These are phyloP conservation scores for Lineus longissimus DNA, from an alignment of 1,140 invertebrate species.

Conservation along the genomic window DNA sequence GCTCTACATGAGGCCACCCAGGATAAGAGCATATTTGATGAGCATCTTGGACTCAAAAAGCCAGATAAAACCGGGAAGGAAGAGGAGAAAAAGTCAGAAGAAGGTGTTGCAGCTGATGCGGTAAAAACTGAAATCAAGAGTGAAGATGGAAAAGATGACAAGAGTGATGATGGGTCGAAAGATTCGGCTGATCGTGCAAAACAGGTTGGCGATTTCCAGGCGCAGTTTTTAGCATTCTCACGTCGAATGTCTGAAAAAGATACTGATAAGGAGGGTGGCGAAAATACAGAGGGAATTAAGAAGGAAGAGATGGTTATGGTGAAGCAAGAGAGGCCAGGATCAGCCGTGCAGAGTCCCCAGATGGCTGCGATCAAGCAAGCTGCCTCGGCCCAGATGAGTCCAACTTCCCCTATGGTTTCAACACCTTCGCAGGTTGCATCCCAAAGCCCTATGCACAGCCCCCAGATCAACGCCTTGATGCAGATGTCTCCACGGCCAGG, in stretches of 20 bases:
- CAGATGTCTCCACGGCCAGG: constrained; percentile 24
- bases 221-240: constrained; percentile 55
- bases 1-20: constrained; percentile 34
- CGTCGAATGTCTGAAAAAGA: constrained; percentile 62
- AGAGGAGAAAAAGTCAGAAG: constrained; percentile 11
- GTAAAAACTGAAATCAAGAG: neutral
- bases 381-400: neutral
- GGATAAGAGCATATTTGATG: constrained; percentile 54
- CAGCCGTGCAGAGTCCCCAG: neutral
- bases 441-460: neutral
- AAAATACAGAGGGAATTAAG: constrained; percentile 1
- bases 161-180: neutral
- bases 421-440: neutral
- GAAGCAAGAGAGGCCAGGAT: neutral
- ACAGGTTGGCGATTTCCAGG: constrained; percentile 43
- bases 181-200: neutral
- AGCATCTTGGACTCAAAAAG: constrained; percentile 50
- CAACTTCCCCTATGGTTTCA: neutral
- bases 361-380: neutral
- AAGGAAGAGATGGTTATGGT: constrained; percentile 4
- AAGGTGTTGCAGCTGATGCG: neutral
- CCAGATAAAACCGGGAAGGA: constrained; percentile 31
- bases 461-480: constrained; percentile 1
- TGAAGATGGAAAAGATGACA: neutral
- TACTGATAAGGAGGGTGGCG: constrained; percentile 31